phyloP scores from a whole-genome alignment of 2,797 vertebrate genomes.

The Alfaro cultratus region DNA sequence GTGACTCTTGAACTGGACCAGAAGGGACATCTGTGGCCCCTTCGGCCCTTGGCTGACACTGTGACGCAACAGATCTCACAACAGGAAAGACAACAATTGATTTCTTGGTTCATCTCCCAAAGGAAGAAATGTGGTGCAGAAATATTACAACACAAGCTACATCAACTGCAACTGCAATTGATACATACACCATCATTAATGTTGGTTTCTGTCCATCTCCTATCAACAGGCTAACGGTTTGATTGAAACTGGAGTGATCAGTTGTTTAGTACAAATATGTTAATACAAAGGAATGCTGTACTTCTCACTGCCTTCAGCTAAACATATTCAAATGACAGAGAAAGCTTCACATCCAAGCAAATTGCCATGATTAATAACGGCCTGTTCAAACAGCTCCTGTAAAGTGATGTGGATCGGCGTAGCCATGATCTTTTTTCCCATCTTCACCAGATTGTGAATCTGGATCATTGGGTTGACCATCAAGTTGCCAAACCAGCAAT shows the following conservation, averaged over 20 bases:
- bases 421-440: background rate
- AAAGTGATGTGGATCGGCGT: background rate
- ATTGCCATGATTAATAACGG: background rate
- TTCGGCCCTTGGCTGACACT: background rate
- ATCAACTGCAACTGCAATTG: background rate
- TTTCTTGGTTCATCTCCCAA: background rate
- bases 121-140: background rate
- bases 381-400: background rate
- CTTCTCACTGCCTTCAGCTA: background rate
- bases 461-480: background rate
- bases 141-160: background rate
- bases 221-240: background rate
- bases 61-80: background rate
- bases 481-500: background rate
- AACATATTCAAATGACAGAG: background rate
- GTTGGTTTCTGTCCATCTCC: background rate
- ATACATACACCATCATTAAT: background rate
- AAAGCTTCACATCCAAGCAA: background rate
- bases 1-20: background rate
- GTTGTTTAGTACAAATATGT: background rate
- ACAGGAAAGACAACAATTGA: background rate
- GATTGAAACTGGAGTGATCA: background rate
- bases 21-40: background rate
- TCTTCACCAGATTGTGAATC: background rate
- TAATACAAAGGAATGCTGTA: background rate